A percentile compares a stretch with the other conserved stretches of the same genome.
These are phyloP conservation scores for Seriola quinqueradiata DNA, from an alignment of 2,113 vertebrate genomes.

Conservation along the genomic window DNA sequence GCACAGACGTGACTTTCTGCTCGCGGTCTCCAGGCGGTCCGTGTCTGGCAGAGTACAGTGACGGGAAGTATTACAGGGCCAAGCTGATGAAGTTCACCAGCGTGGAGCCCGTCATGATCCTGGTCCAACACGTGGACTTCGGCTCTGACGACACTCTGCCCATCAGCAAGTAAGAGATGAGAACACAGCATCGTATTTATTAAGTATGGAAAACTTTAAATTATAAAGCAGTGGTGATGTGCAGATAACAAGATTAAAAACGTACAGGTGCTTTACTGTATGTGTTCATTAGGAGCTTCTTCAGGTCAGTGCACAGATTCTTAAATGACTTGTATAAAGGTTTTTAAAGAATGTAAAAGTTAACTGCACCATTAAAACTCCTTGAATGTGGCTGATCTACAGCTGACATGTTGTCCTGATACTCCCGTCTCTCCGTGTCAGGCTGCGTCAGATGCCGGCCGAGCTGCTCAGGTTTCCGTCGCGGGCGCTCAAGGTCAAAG, in stretches of 20 bases:
- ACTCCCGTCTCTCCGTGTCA: conserved; percentile 65
- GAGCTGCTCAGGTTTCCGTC: conserved; percentile 87
- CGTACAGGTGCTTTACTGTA: no score
- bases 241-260: no score
- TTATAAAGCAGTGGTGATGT: no score
- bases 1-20: neutral
- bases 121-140: conserved; percentile 94
- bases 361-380: no score
- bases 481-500: conserved; percentile 83
- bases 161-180: conserved; percentile 81
- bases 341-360: no score
- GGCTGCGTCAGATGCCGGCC: conserved; percentile 88
- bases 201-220: no score
- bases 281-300: no score
- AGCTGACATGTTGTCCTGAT: neutral
- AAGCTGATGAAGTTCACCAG: conserved; percentile 85
- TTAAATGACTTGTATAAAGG: no score
- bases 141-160: conserved; percentile 89
- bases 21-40: conserved; percentile 83
- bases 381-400: no score
- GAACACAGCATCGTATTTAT: no score
- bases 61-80: conserved; percentile 91
- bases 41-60: conserved; percentile 93
- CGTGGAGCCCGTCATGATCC: conserved; percentile 82
- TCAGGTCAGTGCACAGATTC: no score